Conservation (phyloP, 64 coral and sea anemone genomes). For the Anthopleura sola region DNA sequence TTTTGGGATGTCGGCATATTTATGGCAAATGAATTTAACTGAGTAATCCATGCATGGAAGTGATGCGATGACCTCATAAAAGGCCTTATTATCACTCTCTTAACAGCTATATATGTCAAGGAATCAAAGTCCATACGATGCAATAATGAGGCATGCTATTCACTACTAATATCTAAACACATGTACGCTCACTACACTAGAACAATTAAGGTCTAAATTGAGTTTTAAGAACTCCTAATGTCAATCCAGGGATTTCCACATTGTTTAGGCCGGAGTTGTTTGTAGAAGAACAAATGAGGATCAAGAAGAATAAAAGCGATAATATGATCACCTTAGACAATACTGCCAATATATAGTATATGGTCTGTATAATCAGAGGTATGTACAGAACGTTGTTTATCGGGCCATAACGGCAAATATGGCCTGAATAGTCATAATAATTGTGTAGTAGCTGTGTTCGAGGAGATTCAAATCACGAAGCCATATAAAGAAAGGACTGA, state of each 20-base stretch:
- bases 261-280: background rate
- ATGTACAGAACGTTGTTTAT: background rate
- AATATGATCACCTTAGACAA: background rate
- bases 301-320: background rate
- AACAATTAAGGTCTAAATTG: slow-evolving; percentile 19
- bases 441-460: background rate
- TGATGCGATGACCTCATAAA: background rate
- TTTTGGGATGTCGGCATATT: background rate
- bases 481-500: background rate
- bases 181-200: slow-evolving; percentile 8
- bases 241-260: background rate
- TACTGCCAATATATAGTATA: background rate
- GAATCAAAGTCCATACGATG: slow-evolving; percentile 14
- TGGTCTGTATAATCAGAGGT: background rate
- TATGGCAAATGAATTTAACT: background rate
- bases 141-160: background rate
- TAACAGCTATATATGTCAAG: background rate
- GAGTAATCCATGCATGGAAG: background rate
- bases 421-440: background rate
- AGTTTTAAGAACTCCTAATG: slow-evolving; percentile 8
- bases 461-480: background rate
- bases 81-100: background rate
- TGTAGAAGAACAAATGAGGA: background rate
- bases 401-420: background rate
- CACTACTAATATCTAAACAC: slow-evolving; percentile 1